phyloP scores from a whole-genome alignment of 2,113 vertebrate genomes.

The Ceuthmochares aereus region DNA sequence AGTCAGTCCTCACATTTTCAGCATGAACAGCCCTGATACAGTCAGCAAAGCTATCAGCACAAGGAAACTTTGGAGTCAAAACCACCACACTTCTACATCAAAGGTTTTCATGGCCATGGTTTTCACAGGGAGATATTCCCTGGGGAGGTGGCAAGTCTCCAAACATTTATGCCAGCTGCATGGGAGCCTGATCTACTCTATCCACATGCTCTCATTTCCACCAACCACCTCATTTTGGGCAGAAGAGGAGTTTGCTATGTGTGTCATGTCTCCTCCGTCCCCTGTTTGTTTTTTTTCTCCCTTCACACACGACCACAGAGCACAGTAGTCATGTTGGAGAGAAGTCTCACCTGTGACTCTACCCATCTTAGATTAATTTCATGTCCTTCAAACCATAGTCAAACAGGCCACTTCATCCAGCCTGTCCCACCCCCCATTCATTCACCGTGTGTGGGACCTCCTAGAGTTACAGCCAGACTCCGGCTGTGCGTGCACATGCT shows the following conservation, averaged over 20 bases:
- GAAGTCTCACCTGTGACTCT: background rate
- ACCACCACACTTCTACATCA: background rate
- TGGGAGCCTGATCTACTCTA: accelerated
- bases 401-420: background rate
- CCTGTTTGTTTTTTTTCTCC: background rate
- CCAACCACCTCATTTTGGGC: background rate
- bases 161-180: background rate
- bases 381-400: background rate
- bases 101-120: background rate
- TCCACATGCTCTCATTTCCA: background rate
- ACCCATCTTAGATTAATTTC: background rate
- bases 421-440: background rate
- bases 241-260: background rate
- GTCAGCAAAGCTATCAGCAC: background rate
- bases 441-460: accelerated
- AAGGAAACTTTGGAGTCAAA: background rate
- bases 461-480: background rate
- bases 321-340: background rate
- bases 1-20: background rate
- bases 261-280: background rate
- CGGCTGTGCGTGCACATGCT: background rate
- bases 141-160: background rate
- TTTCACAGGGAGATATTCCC: background rate
- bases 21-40: background rate
- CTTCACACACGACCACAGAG: background rate